phyloP scores from a whole-genome alignment of 1,140 invertebrate species.

The Aphidius ervi region DNA sequence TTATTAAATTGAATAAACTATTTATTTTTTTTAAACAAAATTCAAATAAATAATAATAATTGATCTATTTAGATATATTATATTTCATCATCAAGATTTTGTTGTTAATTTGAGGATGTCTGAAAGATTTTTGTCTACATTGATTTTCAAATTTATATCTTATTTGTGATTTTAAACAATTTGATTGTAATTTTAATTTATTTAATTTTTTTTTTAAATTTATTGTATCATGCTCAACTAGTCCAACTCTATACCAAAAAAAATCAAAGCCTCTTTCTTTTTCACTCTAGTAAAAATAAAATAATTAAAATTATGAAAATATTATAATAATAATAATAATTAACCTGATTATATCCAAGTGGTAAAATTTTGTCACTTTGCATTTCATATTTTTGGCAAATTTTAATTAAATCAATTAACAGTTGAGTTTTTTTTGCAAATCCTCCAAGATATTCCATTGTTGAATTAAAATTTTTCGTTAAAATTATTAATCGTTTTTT shows the following conservation, averaged over 20 bases:
- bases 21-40: too few species aligned
- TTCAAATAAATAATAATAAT: not conserved
- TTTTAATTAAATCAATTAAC: conserved; percentile 28
- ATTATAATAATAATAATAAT: not conserved
- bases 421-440: conserved; percentile 26
- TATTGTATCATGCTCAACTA: conserved; percentile 12
- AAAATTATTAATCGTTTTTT: conserved; percentile 30
- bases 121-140: not conserved
- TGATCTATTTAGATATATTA: not conserved
- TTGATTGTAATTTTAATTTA: conserved; percentile 19
- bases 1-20: too few species aligned
- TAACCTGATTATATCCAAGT: conserved; percentile 18
- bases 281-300: conserved; percentile 17
- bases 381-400: conserved; percentile 41
- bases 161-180: conserved; percentile 22
- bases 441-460: conserved; percentile 25
- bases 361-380: conserved; percentile 31
- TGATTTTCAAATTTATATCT: not conserved
- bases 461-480: conserved; percentile 31
- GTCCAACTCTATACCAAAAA: conserved; percentile 30
- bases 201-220: conserved; percentile 24
- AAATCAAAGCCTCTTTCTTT: conserved; percentile 9
- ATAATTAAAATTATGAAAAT: conserved; percentile 8
- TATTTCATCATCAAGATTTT: not conserved
- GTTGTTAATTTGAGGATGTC: not conserved